phyloP scores from a whole-genome alignment of 2,888 invertebrate genomes.

The Acheta domesticus region DNA sequence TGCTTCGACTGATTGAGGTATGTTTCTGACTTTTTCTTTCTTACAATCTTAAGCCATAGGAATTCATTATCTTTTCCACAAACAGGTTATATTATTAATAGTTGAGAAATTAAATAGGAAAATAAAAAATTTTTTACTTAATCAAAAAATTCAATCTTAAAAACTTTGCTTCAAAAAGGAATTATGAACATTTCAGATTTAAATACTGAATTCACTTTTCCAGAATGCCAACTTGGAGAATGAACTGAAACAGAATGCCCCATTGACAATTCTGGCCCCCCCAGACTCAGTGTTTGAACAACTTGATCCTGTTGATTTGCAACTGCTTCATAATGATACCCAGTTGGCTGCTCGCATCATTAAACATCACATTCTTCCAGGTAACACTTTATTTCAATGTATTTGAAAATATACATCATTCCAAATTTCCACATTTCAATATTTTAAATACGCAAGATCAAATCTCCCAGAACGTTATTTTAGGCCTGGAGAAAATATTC shows the following conservation, averaged over 20 bases:
- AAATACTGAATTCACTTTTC: background rate
- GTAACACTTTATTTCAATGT: slow-evolving; percentile 42
- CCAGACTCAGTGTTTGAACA: slow-evolving; percentile 55
- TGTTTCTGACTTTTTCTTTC: slow-evolving; percentile 22
- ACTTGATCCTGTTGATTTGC: slow-evolving; percentile 50
- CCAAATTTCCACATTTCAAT: no score
- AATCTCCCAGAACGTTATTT: no score
- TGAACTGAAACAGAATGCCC: slow-evolving; percentile 49
- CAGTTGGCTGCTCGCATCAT: slow-evolving; percentile 51
- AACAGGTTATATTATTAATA: no score
- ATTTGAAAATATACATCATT: no score
- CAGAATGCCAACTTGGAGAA: slow-evolving; percentile 53
- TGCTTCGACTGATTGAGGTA: slow-evolving; percentile 48
- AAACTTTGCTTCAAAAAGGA: no score
- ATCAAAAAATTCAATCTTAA: no score
- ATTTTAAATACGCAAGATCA: no score
- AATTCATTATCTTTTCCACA: no score
- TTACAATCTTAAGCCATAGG: background rate
- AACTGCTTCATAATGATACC: slow-evolving; percentile 50
- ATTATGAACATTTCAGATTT: no score
- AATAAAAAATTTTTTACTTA: no score
- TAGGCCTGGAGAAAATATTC: no score
- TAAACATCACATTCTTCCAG: slow-evolving; percentile 54
- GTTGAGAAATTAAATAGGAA: no score
- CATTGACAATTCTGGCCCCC: slow-evolving; percentile 58